phyloP scores from a whole-genome alignment of 2,888 invertebrate species.

The Conops quadrifasciatus region DNA sequence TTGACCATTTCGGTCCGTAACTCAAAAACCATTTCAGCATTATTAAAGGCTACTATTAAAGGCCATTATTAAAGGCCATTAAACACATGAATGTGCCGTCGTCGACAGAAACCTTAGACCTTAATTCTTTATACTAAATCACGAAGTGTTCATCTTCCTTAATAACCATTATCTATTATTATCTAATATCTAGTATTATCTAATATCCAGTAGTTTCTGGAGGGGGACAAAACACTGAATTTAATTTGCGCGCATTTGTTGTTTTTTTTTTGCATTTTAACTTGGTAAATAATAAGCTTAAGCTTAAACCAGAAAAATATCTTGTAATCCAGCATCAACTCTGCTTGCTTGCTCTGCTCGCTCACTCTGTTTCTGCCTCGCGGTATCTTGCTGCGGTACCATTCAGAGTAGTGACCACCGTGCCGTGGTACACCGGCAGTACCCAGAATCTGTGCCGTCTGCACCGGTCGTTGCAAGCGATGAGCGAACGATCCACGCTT shows the following conservation, averaged over 20 bases:
- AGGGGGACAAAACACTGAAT: conserved; percentile 6
- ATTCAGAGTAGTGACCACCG: background rate
- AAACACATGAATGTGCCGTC: too few relatives aligned
- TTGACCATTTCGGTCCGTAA: too few relatives aligned
- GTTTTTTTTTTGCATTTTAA: conserved; percentile 22
- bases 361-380: background rate
- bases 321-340: background rate
- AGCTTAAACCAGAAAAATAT: background rate
- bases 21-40: too few relatives aligned
- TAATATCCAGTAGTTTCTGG: too few relatives aligned
- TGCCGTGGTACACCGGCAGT: background rate
- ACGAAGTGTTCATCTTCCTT: too few relatives aligned
- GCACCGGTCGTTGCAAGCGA: background rate
- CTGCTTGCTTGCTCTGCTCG: too few relatives aligned
- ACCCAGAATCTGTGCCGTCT: conserved; percentile 15
- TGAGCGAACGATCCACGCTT: too few relatives aligned
- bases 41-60: too few relatives aligned
- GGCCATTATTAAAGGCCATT: too few relatives aligned
- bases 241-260: background rate
- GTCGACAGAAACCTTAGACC: too few relatives aligned
- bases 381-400: background rate
- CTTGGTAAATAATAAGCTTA: background rate
- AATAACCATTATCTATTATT: background rate
- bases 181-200: background rate
- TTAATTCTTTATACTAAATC: too few relatives aligned